A percentile compares a stretch with the other conserved stretches of the same genome.
Conservation (phyloP, 1,140 invertebrate genomes). For the Bombus consobrinus region DNA sequence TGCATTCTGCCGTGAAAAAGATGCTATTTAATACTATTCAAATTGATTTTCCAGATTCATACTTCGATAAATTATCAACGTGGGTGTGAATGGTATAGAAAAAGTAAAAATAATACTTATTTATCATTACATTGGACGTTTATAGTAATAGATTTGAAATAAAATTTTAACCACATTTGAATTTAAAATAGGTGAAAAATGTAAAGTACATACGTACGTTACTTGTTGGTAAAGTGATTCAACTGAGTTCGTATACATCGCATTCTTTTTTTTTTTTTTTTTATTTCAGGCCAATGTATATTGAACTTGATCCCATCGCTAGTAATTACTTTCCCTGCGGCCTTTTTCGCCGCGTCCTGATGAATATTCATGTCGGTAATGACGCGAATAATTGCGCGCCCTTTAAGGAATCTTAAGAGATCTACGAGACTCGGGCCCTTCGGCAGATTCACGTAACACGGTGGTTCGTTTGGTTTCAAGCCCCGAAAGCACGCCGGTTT, state of each 20-base stretch:
- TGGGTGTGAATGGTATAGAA: neutral
- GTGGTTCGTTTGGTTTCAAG: slow-evolving; percentile 55
- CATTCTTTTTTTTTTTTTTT: neutral
- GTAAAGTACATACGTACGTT: neutral
- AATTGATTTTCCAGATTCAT: neutral
- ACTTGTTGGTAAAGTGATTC: neutral
- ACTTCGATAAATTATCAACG: neutral
- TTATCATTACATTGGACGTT: neutral
- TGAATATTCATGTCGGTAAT: slow-evolving; percentile 74
- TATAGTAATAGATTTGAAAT: neutral
- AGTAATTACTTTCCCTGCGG: slow-evolving; percentile 44
- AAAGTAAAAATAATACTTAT: neutral
- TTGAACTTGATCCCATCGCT: slow-evolving; percentile 66
- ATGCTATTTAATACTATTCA: neutral
- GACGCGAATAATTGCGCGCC: slow-evolving; percentile 69
- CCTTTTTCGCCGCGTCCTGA: slow-evolving; percentile 40
- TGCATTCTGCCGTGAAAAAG: too few species aligned
- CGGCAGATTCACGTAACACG: slow-evolving; percentile 58
- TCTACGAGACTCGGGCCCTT: slow-evolving; percentile 24
- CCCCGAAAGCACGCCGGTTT: slow-evolving; percentile 33
- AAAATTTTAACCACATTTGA: too few species aligned
- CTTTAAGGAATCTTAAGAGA: slow-evolving; percentile 46
- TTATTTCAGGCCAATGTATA: neutral
- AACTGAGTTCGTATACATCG: neutral
- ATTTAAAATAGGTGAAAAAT: neutral